Percentiles rank a stretch among this genome's conserved stretches.
Evolutionary conservation across 2,797 vertebrate genomes (phyloP).

Genomic region (Mormyrops boulengeri): DNA sequence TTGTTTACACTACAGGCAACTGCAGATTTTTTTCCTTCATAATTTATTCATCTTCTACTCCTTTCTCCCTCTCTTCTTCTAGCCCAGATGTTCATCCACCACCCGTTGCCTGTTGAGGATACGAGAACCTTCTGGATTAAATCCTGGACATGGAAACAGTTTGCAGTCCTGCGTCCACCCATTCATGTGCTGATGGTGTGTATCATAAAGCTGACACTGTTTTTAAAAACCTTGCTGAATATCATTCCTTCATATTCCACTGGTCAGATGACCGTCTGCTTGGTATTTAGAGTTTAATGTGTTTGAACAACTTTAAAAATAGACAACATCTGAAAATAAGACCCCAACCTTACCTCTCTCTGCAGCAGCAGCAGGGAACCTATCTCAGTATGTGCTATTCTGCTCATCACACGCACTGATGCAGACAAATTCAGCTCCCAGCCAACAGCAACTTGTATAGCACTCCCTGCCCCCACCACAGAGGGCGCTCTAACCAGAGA

Average conservation of each 20-base stretch:
- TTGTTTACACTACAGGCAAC: not conserved
- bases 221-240: not conserved
- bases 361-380: not conserved
- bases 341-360: not conserved
- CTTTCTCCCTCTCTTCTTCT: not conserved
- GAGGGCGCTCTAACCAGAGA: not conserved
- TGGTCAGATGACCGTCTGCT: not conserved
- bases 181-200: not conserved
- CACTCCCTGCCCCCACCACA: not conserved
- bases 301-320: not conserved
- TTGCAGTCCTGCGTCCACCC: not conserved
- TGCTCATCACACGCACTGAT: not conserved
- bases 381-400: not conserved
- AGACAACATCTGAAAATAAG: not conserved
- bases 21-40: not conserved
- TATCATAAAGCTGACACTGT: not conserved
- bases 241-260: not conserved
- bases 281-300: not conserved
- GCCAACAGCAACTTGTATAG: not conserved
- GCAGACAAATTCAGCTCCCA: not conserved
- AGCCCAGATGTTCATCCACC: not conserved
- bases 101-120: not conserved
- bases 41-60: not conserved
- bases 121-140: not conserved
- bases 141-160: not conserved